Conservation (phyloP, 2,797 vertebrate genomes). For the Vireo griseus region DNA sequence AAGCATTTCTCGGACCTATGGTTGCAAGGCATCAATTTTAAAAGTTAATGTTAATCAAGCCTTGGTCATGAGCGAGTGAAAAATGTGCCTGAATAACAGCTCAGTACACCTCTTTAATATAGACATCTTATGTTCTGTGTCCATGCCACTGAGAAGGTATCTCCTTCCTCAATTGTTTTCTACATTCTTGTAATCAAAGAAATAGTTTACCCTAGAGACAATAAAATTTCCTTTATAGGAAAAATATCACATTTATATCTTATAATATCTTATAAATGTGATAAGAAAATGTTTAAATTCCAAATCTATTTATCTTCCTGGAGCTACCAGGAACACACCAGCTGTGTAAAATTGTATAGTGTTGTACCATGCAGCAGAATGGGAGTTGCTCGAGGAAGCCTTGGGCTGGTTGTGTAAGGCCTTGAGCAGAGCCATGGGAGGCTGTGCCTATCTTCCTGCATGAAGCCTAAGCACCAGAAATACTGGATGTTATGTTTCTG, state of each 20-base stretch:
- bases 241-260: too few relatives aligned
- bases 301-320: not conserved
- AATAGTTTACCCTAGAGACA: not conserved
- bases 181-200: not conserved
- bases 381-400: not conserved
- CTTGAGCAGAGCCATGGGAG: not conserved
- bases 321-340: not conserved
- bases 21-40: not conserved
- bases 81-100: not conserved
- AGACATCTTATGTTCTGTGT: not conserved
- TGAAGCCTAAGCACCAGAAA: slow-evolving; percentile 34
- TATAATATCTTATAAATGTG: too few relatives aligned
- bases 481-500: slow-evolving; percentile 62
- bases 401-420: not conserved
- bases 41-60: slow-evolving; percentile 33
- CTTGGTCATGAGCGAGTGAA: not conserved
- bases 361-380: not conserved
- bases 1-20: not conserved
- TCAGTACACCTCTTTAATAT: not conserved
- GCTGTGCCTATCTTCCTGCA: slow-evolving; percentile 12
- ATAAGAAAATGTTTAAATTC: not conserved
- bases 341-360: not conserved
- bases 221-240: not conserved
- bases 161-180: not conserved
- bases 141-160: not conserved